Evolutionary conservation across 2,888 invertebrate species (phyloP), one percentile per base, ranked within the genome.

Genomic region (Brachyopa scutellaris): DNA sequence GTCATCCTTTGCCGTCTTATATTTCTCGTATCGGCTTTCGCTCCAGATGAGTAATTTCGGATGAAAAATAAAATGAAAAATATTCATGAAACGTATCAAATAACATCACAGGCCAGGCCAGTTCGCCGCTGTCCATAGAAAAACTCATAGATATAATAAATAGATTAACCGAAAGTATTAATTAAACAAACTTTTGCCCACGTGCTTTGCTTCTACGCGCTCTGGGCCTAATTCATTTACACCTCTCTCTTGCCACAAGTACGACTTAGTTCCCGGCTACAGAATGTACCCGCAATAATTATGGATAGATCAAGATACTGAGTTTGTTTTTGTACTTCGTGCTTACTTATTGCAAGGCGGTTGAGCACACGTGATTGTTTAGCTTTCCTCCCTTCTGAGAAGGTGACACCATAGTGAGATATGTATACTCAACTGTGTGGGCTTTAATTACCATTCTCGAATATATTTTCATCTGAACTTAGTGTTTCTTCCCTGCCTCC

Each of bases 371-470:
- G 72, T 72, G 61, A 61, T 53, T n/a, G n/a, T n/a, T n/a, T n/a
- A n/a, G 47, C 17, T 4, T 31, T 70, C 26, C 21, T 36, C 40
- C 31, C 49, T 19, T 31, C 59, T 31, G 31, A 49, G 29, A 59
- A 19, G 45, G 7, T 36, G 38, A 36, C 47, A 47, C 38, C 31
- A 2, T n/a, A 29, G 36, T 17, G 7, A 7, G 11, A 6, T 26
- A 3, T 29, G 47, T 21, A 23, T 23, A 61, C 26, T 62, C 42
- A 33, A 62, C 33, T 49, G 61, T 80, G 74, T 66, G 45, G 74
- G 79, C 49, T 74, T 80, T 80, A 69, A 80, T 80, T 80, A 69
- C 36, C 21, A 26, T 55, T 67, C 38, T 55, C 38, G 51, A 73
- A 64, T 59, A 23, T 11, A 72, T 66, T 72, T 19, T 53, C 13